Conservation (phyloP, 1,140 invertebrate species). For the Cylas formicarius region DNA sequence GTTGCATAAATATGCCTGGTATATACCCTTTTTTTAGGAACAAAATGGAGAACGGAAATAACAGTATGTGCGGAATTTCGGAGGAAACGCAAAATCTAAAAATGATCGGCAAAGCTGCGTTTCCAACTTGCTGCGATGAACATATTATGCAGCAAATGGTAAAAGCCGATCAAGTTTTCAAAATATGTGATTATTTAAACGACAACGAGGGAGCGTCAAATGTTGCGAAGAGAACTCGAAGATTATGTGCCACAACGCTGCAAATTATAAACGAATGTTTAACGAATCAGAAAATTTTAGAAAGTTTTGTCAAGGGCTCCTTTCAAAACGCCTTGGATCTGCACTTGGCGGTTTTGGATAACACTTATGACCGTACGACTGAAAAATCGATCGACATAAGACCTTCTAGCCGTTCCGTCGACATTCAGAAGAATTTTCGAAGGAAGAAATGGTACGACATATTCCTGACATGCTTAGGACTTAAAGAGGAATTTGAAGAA, state of each 20-base stretch:
- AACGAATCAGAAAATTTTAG: neutral
- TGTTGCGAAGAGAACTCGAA: too few relatives aligned
- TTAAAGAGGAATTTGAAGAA: neutral
- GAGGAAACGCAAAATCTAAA: neutral
- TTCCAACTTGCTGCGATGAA: constrained; percentile 1
- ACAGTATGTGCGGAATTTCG: too few relatives aligned
- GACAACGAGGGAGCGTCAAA: too few relatives aligned
- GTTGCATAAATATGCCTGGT: neutral
- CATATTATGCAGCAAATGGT: too few relatives aligned
- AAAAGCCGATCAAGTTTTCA: too few relatives aligned
- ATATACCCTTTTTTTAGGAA: too few relatives aligned
- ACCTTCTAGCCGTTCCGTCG: neutral
- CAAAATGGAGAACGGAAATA: too few relatives aligned
- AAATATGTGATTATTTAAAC: too few relatives aligned
- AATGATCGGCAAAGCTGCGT: neutral
- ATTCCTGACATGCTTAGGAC: constrained; percentile 3
- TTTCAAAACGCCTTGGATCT: neutral
- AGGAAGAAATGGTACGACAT: constrained; percentile 2
- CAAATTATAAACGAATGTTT: neutral
- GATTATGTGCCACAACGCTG: too few relatives aligned
- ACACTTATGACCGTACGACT: neutral
- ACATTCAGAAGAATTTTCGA: neutral
- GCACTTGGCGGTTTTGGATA: neutral
- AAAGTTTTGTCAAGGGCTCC: neutral
- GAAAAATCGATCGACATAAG: neutral